These are phyloP conservation scores for Sitophilus oryzae DNA, from an alignment of 1,140 invertebrate species.

Conservation along the genomic window DNA sequence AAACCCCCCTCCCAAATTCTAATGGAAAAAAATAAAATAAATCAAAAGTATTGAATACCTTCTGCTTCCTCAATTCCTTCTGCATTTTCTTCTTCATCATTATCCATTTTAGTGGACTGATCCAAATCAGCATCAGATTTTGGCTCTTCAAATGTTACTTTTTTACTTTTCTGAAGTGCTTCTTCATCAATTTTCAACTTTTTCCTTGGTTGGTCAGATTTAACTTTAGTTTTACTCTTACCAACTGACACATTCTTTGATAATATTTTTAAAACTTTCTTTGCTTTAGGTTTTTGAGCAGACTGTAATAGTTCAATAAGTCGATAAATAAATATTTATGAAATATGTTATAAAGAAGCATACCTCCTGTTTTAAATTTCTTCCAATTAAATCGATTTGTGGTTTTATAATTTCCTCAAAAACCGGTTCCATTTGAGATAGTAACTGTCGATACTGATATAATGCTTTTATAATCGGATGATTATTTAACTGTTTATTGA, in stretches of 20 bases:
- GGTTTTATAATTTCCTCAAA: constrained; percentile 59
- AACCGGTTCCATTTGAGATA: constrained; percentile 64
- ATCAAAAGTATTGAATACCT: constrained; percentile 3
- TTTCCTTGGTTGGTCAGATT: constrained; percentile 30
- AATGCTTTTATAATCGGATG: constrained; percentile 84
- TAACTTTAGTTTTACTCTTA: constrained; percentile 39
- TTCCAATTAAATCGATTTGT: constrained; percentile 52
- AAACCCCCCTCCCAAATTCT: too few relatives aligned
- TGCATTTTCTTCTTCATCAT: constrained; percentile 37
- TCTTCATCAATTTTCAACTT: constrained; percentile 40
- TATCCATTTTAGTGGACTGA: constrained; percentile 24
- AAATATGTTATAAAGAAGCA: neutral
- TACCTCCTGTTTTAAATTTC: constrained; percentile 3
- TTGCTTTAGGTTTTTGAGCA: constrained; percentile 29
- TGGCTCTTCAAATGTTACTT: constrained; percentile 11
- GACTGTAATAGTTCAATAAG: constrained; percentile 32
- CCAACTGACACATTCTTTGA: constrained; percentile 6
- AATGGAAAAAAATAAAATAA: constrained; percentile 7
- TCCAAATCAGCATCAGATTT: constrained; percentile 33
- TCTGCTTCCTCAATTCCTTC: constrained; percentile 24
- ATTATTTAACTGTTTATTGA: constrained; percentile 61
- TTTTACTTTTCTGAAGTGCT: constrained; percentile 32
- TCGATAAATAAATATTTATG: constrained; percentile 16
- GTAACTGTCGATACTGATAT: constrained; percentile 69
- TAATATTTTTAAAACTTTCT: constrained; percentile 25